These are phyloP conservation scores for Lithobates sylvaticus DNA, from an alignment of 2,797 vertebrate species.

Conservation along the genomic window DNA sequence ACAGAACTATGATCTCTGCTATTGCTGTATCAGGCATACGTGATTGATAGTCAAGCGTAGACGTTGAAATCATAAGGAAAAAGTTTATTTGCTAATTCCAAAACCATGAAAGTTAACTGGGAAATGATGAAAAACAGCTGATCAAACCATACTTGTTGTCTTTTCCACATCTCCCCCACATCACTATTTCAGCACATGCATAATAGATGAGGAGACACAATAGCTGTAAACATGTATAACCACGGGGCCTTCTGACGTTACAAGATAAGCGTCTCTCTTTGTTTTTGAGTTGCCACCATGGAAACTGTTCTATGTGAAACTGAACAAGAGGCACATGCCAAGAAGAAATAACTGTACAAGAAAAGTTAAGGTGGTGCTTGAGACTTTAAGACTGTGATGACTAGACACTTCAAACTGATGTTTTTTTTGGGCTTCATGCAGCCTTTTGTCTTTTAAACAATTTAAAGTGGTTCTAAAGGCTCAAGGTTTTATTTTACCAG, in stretches of 20 bases:
- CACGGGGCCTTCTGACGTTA: conserved; percentile 59
- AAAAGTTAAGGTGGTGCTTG: neutral
- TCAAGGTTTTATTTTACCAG: no score
- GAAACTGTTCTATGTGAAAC: conserved; percentile 43
- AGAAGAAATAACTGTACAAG: conserved; percentile 18
- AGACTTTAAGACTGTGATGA: neutral
- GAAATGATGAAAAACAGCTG: conserved; percentile 3
- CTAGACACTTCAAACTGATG: no score
- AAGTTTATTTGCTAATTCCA: conserved; percentile 1
- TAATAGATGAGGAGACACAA: conserved; percentile 57
- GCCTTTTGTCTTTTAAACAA: no score
- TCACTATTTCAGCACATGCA: conserved; percentile 37
- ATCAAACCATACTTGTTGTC: neutral
- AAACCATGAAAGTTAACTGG: neutral
- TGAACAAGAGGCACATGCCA: neutral
- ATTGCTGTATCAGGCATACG: neutral
- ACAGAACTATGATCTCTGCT: neutral
- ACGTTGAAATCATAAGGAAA: neutral
- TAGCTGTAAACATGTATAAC: conserved; percentile 45
- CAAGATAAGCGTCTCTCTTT: conserved; percentile 58
- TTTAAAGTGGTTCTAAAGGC: no score
- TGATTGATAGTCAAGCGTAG: neutral
- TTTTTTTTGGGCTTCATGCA: no score
- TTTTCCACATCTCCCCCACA: conserved; percentile 1
- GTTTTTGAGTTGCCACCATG: conserved; percentile 52